Evolutionary conservation across 2,113 vertebrate genomes (phyloP).

Genomic region (Carettochelys insculpta): DNA sequence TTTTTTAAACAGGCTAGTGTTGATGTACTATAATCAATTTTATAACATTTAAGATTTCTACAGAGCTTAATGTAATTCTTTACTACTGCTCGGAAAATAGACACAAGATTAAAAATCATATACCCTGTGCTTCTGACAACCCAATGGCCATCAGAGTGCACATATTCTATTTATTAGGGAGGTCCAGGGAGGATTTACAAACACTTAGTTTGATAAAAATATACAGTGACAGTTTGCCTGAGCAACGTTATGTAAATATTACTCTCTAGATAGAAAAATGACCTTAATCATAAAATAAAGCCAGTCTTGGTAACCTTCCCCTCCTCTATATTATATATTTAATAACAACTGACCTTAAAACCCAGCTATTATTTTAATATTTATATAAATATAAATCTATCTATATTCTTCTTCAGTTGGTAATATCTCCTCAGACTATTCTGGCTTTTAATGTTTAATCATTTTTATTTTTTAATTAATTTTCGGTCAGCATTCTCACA

Average conservation of each 20-base stretch:
- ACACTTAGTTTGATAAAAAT: background rate
- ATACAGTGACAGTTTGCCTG: accelerated
- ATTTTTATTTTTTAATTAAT: background rate
- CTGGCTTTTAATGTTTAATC: background rate
- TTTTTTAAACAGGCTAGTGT: too few species aligned
- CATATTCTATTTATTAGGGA: background rate
- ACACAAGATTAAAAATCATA: background rate
- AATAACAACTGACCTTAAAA: background rate
- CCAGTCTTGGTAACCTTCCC: background rate
- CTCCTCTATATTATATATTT: background rate
- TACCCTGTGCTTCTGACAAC: background rate
- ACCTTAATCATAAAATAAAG: background rate
- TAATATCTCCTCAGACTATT: background rate
- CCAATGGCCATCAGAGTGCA: background rate
- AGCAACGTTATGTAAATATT: background rate
- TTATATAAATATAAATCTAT: too few species aligned
- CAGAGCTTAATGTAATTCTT: background rate
- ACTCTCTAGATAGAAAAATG: background rate
- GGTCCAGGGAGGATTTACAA: background rate
- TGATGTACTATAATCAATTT: too few species aligned
- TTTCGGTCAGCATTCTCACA: background rate
- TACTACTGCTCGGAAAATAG: background rate
- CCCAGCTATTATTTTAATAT: background rate
- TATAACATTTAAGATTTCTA: background rate
- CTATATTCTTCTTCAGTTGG: too few species aligned